Evolutionary conservation across 2,113 vertebrate genomes (phyloP), one percentile per base, ranked within the genome.

Genomic region (Desmodus rotundus): DNA sequence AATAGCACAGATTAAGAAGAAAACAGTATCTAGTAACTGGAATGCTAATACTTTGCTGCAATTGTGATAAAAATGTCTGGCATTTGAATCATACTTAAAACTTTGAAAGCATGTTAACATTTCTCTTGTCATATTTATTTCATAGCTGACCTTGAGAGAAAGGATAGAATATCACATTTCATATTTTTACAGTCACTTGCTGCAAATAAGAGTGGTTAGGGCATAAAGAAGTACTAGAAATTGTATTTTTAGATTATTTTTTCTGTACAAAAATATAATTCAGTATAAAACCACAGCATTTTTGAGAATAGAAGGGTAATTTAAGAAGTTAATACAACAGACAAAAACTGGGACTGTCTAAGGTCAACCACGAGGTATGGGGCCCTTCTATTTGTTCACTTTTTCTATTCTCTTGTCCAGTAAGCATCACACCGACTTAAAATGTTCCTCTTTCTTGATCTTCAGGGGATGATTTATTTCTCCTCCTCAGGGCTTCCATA

Each of bases 281-380:
- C 7, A n/a, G 45, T 36, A 11, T 28, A 19, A 47, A 36, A 24
- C 7, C 22, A 43, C 72, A 26, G 36, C 1, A 4, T 73, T 87
- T 93, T 47, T 50, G 63, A 68, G 43, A 24, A 10, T 38, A n/a
- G 19, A 17, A 56, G 41, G 15, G 7, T 13, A n/a, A 4, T 10
- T 17, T 43, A 11, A 26, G 1, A 41, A 76, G 19, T 61, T 52
- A 24, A 56, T 33, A n/a, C 1, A 13, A 28, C 4, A n/a, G 17
- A 5, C 3, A 13, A 28, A 31, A 26, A 2, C 7, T 3, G 31
- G 3, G 31, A n/a, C 52, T 15, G 1, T 45, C 43, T 7, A 15
- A 17, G 3, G 16, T 20, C 36, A 1, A 1, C 7, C 14, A 24
- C 54, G 28, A 11, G 1, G 8, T 16, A 1, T 0, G 4, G 14